Evolutionary conservation across 92 coral and sea anemone species (phyloP), one percentile per base, ranked within the genome.

Genomic region (Zoanthus sociatus): DNA sequence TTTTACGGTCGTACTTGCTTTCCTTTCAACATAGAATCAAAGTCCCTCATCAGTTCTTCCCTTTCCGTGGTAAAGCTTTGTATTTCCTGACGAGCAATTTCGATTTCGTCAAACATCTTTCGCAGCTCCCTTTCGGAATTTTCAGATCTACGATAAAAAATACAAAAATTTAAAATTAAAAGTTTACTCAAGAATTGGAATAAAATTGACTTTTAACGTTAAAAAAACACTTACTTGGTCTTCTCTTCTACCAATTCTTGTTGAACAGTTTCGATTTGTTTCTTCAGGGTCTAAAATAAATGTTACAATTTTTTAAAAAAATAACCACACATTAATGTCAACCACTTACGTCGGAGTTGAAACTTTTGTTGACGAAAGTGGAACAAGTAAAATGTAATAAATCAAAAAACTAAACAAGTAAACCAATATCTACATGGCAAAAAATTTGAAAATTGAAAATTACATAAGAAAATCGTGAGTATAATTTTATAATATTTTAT

Each of bases 221-320:
- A 74, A 16, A 61, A 6, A 0, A 30, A 9, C 17, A 45, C 94
- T 46, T 91, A 94, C 98, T 91, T 93, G 83, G 94, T 44, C 73
- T 88, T 91, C 90, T 94, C 96, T 30, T 83, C 16, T 15, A 63
- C 78, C 33, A 93, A 92, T 70, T 94, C 98, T 75, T 93, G 90
- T 48, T 82, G 89, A 31, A 93, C 31, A 56, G 45, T 84, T 53
- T 91, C 87, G 21, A 89, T 47, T 84, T 91, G 93, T 8, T 73
- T 73, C 64, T 92, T 94, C 31, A 93, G 86, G 50, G 88, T 92
- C 94, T 93, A 73, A 9, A 45, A 70, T 13, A 13, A 73, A 61
- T 20, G 16, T 6, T 11, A 30, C 45, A 69, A 9, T 20, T 37
- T 6, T 26, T 14, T 26, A 18, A 69, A 69, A 5, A 20, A 5